Conservation (phyloP, 2,888 invertebrate species). For the Ectropis crepuscularia region DNA sequence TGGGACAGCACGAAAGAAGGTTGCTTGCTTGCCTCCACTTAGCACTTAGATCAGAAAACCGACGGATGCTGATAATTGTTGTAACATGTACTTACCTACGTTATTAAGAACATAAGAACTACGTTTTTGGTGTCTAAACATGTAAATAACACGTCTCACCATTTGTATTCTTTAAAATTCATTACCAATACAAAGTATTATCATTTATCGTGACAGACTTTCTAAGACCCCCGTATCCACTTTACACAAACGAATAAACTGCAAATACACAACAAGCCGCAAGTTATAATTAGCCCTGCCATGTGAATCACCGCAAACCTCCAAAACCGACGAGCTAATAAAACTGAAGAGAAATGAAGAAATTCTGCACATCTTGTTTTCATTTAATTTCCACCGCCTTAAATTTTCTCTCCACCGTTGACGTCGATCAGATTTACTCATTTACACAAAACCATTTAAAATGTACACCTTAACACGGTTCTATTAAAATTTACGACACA, state of each 20-base stretch:
- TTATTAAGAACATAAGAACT: no score
- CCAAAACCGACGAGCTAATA: constrained; percentile 28
- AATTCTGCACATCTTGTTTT: constrained; percentile 1
- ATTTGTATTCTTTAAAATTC: no score
- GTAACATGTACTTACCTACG: no score
- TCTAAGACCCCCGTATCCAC: constrained; percentile 5
- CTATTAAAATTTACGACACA: constrained; percentile 26
- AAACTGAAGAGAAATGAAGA: no score
- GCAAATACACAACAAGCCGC: constrained; percentile 29
- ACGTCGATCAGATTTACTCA: constrained; percentile 21
- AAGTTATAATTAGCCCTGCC: constrained; percentile 49
- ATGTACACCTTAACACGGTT: constrained; percentile 19
- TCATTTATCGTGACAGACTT: no score
- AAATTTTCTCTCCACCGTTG: neutral
- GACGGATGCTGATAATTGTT: no score
- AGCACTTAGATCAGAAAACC: no score
- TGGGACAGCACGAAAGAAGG: no score
- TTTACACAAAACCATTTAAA: constrained; percentile 21
- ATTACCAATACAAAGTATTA: no score
- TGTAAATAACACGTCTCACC: no score
- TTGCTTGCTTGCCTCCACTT: no score
- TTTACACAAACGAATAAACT: constrained; percentile 26
- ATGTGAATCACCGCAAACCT: constrained; percentile 28
- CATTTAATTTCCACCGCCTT: constrained; percentile 1
- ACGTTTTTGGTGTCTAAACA: neutral